Percentiles rank a stretch among this genome's conserved stretches.
Conservation (phyloP, 2,888 invertebrate species). For the Pseudanteris insignis region DNA sequence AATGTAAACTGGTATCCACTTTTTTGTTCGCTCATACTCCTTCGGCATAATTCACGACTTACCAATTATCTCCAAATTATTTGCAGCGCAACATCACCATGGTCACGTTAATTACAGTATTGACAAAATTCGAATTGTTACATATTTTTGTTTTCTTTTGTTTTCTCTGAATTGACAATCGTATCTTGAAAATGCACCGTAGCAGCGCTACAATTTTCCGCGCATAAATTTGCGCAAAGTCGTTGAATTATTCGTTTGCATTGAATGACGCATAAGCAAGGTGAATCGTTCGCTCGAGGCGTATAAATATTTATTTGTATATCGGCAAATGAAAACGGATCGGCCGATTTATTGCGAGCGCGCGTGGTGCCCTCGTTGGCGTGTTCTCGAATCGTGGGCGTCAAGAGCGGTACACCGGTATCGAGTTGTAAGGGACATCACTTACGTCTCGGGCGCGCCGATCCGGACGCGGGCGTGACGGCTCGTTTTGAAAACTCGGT, state of each 20-base stretch:
- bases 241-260: slow-evolving; percentile 34
- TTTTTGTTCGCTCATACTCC: too few species aligned
- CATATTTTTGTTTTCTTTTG: too few species aligned
- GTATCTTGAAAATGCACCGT: too few species aligned
- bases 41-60: too few species aligned
- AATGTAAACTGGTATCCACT: too few species aligned
- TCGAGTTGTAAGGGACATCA: slow-evolving; percentile 41
- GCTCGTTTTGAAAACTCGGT: slow-evolving; percentile 10
- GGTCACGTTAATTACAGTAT: too few species aligned
- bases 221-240: slow-evolving; percentile 18
- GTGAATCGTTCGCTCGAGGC: slow-evolving; percentile 12
- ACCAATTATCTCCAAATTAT: too few species aligned
- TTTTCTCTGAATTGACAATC: too few species aligned
- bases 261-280: slow-evolving; percentile 21
- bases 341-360: slow-evolving; percentile 22
- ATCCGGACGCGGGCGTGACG: slow-evolving; percentile 6
- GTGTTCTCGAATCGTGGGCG: slow-evolving; percentile 36
- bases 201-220: slow-evolving; percentile 1
- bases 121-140: too few species aligned
- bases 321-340: slow-evolving; percentile 25
- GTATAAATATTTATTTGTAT: slow-evolving; percentile 41
- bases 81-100: too few species aligned
- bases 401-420: slow-evolving; percentile 37
- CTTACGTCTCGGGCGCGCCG: slow-evolving; percentile 27
- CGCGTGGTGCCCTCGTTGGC: slow-evolving; percentile 29